phyloP scores from a whole-genome alignment of 2,888 invertebrate genomes.

The Melanotus villosus region DNA sequence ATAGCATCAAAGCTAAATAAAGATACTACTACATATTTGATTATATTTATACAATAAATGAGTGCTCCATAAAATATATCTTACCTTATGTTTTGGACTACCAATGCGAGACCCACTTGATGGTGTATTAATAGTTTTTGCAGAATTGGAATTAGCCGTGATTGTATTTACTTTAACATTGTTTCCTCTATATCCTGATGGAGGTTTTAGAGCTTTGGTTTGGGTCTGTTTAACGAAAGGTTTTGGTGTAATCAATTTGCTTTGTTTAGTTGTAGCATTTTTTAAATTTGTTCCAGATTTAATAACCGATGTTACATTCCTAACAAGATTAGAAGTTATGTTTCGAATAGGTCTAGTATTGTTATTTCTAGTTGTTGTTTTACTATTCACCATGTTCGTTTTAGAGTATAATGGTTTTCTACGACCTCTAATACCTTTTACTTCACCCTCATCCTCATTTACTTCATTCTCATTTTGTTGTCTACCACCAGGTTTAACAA shows the following conservation, averaged over 20 bases:
- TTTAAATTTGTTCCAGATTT: conserved; percentile 48
- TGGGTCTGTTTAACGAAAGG: conserved; percentile 10
- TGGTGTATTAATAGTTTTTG: neutral
- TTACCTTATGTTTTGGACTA: conserved; percentile 23
- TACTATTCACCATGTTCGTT: conserved; percentile 54
- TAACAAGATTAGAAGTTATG: conserved; percentile 63
- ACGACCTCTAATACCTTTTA: conserved; percentile 71
- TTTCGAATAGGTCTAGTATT: conserved; percentile 58
- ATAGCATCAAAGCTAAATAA: too few relatives aligned
- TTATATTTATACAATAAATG: too few relatives aligned
- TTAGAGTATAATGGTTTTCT: conserved; percentile 77
- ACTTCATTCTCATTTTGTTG: conserved; percentile 46
- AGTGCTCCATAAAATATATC: too few relatives aligned
- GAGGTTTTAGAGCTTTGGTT: conserved; percentile 42
- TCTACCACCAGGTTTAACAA: conserved; percentile 73
- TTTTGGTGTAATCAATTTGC: conserved; percentile 11
- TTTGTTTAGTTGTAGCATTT: conserved; percentile 39
- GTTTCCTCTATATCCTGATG: conserved; percentile 33
- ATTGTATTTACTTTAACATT: conserved; percentile 14
- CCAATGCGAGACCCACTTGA: neutral
- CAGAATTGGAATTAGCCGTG: neutral
- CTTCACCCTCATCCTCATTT: conserved; percentile 49
- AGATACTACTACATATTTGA: too few relatives aligned
- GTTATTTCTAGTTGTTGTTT: conserved; percentile 45
- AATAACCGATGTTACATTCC: conserved; percentile 61